A percentile compares a stretch with the other conserved stretches of the same genome.
Conservation (phyloP, 1,140 invertebrate genomes). For the Apis mellifera region DNA sequence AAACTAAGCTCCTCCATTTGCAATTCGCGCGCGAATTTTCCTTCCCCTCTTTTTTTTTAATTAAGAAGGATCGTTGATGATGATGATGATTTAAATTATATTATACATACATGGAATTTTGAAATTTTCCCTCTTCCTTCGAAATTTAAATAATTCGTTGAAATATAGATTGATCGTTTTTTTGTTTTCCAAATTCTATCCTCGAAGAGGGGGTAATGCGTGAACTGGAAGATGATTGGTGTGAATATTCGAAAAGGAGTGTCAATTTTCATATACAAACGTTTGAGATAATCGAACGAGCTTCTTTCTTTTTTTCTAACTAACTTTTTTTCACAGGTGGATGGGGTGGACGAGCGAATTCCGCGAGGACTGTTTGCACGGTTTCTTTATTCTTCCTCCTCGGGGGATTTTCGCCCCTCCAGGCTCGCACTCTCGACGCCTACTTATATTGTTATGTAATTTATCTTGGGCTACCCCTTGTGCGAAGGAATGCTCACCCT, state of each 20-base stretch:
- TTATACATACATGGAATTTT: too few relatives aligned
- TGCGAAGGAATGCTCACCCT: slow-evolving; percentile 65
- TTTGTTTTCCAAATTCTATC: too few relatives aligned
- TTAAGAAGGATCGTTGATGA: slow-evolving; percentile 14
- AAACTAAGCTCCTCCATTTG: slow-evolving; percentile 18
- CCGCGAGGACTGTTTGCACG: slow-evolving; percentile 51
- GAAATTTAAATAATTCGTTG: too few relatives aligned
- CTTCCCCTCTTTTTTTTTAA: neutral
- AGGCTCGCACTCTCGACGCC: slow-evolving; percentile 65
- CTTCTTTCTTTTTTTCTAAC: slow-evolving; percentile 30
- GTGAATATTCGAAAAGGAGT: too few relatives aligned
- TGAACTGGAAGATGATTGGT: too few relatives aligned
- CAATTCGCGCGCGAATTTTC: neutral
- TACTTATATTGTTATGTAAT: slow-evolving; percentile 79
- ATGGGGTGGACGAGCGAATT: slow-evolving; percentile 49
- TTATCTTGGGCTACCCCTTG: slow-evolving; percentile 74
- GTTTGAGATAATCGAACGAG: neutral
- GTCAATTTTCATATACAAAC: too few relatives aligned
- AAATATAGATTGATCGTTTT: too few relatives aligned
- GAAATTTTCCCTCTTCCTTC: neutral
- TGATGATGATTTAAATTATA: too few relatives aligned
- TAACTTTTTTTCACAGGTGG: slow-evolving; percentile 7
- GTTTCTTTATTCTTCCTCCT: slow-evolving; percentile 50
- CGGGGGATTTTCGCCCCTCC: slow-evolving; percentile 56
- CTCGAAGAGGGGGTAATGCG: too few relatives aligned